A percentile compares a stretch with the other conserved stretches of the same genome.
These are phyloP conservation scores for Napeogenes sylphis DNA, from an alignment of 2,888 invertebrate genomes.

Conservation along the genomic window DNA sequence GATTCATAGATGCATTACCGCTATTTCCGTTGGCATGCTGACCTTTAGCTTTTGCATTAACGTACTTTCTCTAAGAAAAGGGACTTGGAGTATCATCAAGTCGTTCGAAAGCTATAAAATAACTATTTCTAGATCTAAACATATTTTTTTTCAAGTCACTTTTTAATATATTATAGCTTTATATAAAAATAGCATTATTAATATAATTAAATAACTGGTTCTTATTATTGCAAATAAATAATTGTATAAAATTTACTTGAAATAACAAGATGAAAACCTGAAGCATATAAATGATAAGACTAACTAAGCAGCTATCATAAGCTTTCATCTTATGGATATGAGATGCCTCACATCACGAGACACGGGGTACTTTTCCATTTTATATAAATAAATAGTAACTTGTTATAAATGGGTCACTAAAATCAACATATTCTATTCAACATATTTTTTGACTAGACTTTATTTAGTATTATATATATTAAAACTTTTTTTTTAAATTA, in stretches of 20 bases:
- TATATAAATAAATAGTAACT: too few species aligned
- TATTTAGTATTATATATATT: too few species aligned
- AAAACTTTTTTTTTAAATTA: too few species aligned
- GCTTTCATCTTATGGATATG: background rate
- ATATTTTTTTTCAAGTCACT: too few species aligned
- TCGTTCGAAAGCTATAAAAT: background rate
- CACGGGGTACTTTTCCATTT: background rate
- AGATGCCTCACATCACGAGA: background rate
- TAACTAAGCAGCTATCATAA: background rate
- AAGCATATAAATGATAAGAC: background rate
- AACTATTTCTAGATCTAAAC: background rate
- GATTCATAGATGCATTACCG: constrained; percentile 13
- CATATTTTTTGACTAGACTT: too few species aligned
- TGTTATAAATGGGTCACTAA: too few species aligned
- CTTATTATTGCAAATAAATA: background rate
- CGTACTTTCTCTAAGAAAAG: constrained; percentile 32
- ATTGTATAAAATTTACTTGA: background rate
- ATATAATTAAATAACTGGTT: too few species aligned
- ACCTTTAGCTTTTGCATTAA: constrained; percentile 30
- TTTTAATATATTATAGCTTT: too few species aligned
- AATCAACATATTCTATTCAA: too few species aligned
- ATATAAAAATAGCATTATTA: too few species aligned
- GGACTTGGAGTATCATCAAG: constrained; percentile 13
- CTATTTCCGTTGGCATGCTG: constrained; percentile 19
- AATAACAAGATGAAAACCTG: background rate